These are phyloP conservation scores for Homalodisca vitripennis DNA, from an alignment of 1,140 invertebrate genomes.

Conservation along the genomic window DNA sequence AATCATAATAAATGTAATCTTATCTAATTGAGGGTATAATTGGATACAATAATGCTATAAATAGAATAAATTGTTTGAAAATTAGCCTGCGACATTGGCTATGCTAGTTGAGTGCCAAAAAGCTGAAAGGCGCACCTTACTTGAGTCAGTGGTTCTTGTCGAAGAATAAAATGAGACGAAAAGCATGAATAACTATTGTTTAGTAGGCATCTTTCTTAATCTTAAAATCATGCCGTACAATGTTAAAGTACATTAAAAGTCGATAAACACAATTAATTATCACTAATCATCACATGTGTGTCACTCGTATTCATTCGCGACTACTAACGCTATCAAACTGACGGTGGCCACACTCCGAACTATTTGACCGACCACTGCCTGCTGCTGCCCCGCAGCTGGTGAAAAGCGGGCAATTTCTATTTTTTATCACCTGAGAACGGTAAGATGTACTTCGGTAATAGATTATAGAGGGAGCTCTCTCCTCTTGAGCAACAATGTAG, in stretches of 20 bases:
- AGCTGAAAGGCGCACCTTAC: conserved; percentile 26
- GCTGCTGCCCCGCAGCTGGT: too few relatives aligned
- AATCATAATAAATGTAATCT: too few relatives aligned
- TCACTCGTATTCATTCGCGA: neutral
- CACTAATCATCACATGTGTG: conserved; percentile 24
- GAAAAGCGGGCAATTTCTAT: too few relatives aligned
- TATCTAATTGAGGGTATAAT: too few relatives aligned
- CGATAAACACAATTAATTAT: neutral
- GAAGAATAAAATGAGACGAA: neutral
- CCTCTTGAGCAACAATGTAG: too few relatives aligned
- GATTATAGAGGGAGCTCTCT: too few relatives aligned
- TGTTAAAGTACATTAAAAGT: conserved; percentile 8
- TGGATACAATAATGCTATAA: neutral
- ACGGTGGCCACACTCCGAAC: conserved; percentile 1
- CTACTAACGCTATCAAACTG: conserved; percentile 23
- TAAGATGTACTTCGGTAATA: too few relatives aligned
- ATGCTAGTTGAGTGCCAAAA: neutral
- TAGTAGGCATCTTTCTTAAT: neutral
- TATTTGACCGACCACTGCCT: conserved; percentile 23
- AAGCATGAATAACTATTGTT: neutral
- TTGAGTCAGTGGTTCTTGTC: neutral
- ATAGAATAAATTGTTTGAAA: conserved; percentile 14
- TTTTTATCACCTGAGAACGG: too few relatives aligned
- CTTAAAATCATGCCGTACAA: conserved; percentile 22
- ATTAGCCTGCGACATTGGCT: conserved; percentile 2